These are phyloP conservation scores for Rhimphoctona megacephalus DNA, from an alignment of 2,888 invertebrate species.

Conservation along the genomic window DNA sequence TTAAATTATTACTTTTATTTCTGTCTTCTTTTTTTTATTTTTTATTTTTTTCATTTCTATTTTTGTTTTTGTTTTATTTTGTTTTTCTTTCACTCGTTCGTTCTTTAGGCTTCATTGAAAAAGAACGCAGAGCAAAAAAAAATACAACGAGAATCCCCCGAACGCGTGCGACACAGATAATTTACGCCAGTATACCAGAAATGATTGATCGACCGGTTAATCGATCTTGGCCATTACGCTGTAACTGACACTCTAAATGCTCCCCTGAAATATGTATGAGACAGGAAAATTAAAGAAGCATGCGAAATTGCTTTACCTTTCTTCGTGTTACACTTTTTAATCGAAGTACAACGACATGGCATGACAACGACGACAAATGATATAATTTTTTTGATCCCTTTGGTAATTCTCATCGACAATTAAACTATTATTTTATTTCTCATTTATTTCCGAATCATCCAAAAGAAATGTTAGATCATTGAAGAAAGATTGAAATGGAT, in stretches of 20 bases:
- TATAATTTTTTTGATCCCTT: not conserved
- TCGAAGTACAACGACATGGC: not conserved
- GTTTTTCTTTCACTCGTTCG: conserved; percentile 15
- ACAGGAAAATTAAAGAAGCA: conserved; percentile 17
- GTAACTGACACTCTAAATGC: conserved; percentile 15
- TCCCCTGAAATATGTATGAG: conserved; percentile 4
- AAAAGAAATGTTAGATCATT: not conserved
- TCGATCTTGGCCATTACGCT: conserved; percentile 26
- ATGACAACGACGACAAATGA: not conserved
- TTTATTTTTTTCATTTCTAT: conserved; percentile 4
- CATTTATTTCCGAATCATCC: no score
- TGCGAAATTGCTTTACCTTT: not conserved
- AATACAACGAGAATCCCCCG: not conserved
- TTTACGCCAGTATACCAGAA: not conserved
- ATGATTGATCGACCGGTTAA: conserved; percentile 58
- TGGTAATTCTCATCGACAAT: not conserved
- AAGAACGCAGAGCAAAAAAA: not conserved
- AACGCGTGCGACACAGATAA: conserved; percentile 37
- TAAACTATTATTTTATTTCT: not conserved
- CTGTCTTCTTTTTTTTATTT: not conserved
- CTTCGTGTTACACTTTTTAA: not conserved
- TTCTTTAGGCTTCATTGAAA: conserved; percentile 7
- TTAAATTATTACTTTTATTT: conserved; percentile 62
- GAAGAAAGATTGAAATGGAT: no score
- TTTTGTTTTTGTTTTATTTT: conserved; percentile 7